These are phyloP conservation scores for Aromia moschata DNA, from an alignment of 2,888 invertebrate species.

Conservation along the genomic window DNA sequence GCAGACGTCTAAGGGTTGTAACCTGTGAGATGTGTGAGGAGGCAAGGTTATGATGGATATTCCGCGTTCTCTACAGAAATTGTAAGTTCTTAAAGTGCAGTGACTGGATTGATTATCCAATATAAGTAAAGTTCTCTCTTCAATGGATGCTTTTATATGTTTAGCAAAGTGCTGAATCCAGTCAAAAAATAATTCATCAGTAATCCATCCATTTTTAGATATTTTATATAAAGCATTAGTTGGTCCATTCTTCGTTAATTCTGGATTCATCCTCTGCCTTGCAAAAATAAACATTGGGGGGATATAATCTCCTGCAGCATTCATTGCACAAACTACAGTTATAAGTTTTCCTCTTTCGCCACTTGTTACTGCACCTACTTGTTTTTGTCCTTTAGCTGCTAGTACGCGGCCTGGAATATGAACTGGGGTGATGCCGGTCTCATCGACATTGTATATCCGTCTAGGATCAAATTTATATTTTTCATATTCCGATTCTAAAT, in stretches of 20 bases:
- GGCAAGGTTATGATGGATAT: not conserved
- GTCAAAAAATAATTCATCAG: not conserved
- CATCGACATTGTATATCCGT: too few relatives aligned
- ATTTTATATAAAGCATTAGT: too few relatives aligned
- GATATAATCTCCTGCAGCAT: not conserved
- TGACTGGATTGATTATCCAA: not conserved
- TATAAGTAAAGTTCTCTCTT: too few relatives aligned
- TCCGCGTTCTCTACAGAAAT: not conserved
- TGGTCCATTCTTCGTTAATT: not conserved
- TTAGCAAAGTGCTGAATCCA: not conserved
- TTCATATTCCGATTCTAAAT: too few relatives aligned
- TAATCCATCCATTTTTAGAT: not conserved
- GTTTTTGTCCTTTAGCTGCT: not conserved
- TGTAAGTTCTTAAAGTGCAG: not conserved
- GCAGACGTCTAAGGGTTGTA: too few relatives aligned
- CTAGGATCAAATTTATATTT: too few relatives aligned
- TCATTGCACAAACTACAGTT: not conserved
- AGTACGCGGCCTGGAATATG: not conserved
- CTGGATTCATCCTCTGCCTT: too few relatives aligned
- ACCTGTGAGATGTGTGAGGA: not conserved
- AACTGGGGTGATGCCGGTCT: not conserved
- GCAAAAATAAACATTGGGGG: not conserved
- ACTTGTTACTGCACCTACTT: not conserved
- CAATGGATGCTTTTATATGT: too few relatives aligned
- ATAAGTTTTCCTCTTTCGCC: not conserved